Evolutionary conservation across 1,140 invertebrate genomes (phyloP), one percentile per base, ranked within the genome.

Genomic region (Antheraea mylitta): DNA sequence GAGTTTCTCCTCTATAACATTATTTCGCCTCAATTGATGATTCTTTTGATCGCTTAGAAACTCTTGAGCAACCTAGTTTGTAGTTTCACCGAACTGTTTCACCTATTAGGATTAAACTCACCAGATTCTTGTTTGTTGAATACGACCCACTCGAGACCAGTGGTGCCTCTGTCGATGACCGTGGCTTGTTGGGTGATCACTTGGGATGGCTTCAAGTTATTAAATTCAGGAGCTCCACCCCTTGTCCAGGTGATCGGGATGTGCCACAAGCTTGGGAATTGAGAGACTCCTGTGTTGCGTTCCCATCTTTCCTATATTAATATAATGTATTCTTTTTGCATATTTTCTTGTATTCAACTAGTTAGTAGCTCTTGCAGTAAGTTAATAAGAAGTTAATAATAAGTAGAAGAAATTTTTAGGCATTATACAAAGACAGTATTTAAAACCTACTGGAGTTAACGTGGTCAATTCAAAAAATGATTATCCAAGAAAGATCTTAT

Each of bases 81-180:
- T 2, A 30, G 4, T 30, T 30, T 30, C 22, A 30, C 4, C 4
- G 22, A 30, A 30, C 22, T 30, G 22, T 30, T 30, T 30, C 0
- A 2, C 2, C 7, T 42, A 2, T 11, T 11, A 2, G 61, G 45
- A 19, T n/a, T 58, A 22, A 48, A 58, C 69, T 82, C 77, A 93
- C 93, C 93, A 65, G 85, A 82, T 80, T 92, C 81, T 77, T 93
- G 91, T 65, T 92, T 85, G 65, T 94, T 94, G 62, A 94, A 88
- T 37, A 94, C 81, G 19, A 93, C 84, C 93, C 93, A 94, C 68
- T 93, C 92, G 6, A 85, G 45, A 0, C 86, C 79, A 68, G 77
- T 76, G 13, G 91, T 82, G 30, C 85, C 88, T 58, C 86, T 77
- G 5, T 93, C 73, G 18, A 85, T 84, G 10, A 85, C 67, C 22